Conservation (phyloP, 2,888 invertebrate species). For the Volucella inanis region DNA sequence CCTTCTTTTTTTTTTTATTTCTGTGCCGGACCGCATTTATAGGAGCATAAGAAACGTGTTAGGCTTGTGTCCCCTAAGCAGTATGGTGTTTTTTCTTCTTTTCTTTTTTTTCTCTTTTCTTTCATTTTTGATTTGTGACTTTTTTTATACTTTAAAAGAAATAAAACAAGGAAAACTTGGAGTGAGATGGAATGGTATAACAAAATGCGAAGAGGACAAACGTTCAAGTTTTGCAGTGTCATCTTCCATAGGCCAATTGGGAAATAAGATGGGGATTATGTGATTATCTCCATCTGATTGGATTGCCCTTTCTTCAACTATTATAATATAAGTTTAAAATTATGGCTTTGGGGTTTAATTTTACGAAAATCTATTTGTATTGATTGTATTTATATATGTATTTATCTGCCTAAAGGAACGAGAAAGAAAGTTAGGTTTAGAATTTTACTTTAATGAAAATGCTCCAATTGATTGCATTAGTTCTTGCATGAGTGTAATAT, state of each 20-base stretch:
- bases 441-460: too few relatives aligned
- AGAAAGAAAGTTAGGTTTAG: too few relatives aligned
- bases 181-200: conserved; percentile 33
- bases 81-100: conserved; percentile 29
- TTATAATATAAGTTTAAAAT: too few relatives aligned
- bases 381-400: too few relatives aligned
- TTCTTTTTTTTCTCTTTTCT: conserved; percentile 19
- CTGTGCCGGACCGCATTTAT: conserved; percentile 61
- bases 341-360: too few relatives aligned
- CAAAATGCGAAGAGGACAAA: conserved; percentile 34
- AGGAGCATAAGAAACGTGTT: conserved; percentile 52
- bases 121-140: conserved; percentile 68
- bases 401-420: too few relatives aligned
- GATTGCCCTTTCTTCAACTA: too few relatives aligned
- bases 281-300: too few relatives aligned
- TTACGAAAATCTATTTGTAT: too few relatives aligned
- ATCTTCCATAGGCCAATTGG: conserved; percentile 37
- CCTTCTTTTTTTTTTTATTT: not conserved
- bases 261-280: not conserved
- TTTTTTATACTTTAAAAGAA: conserved; percentile 28
- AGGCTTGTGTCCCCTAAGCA: conserved; percentile 48
- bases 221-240: conserved; percentile 46
- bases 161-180: conserved; percentile 36
- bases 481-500: too few relatives aligned
- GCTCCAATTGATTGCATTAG: too few relatives aligned